These are phyloP conservation scores for Melieria crassipennis DNA, from an alignment of 2,888 invertebrate genomes.

Conservation along the genomic window DNA sequence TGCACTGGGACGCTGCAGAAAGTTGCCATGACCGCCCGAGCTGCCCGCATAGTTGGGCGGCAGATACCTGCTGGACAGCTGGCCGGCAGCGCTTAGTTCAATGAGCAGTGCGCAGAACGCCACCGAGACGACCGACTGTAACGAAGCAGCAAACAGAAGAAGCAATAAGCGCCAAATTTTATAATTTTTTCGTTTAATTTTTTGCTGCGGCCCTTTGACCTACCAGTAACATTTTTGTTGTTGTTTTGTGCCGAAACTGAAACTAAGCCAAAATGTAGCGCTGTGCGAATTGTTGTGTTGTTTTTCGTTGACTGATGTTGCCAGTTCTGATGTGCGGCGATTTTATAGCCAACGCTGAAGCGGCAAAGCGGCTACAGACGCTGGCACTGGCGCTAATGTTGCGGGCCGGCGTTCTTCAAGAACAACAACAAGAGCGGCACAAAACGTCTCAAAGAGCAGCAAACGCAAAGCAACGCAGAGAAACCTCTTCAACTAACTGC, in stretches of 20 bases:
- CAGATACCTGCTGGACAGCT: slow-evolving; percentile 57
- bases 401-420: too few species aligned
- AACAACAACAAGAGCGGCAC: too few species aligned
- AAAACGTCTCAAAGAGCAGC: too few species aligned
- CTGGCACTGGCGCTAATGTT: too few species aligned
- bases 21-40: slow-evolving; percentile 40
- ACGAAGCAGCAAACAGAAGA: background rate
- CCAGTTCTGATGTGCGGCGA: slow-evolving; percentile 37
- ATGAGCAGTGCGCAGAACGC: slow-evolving; percentile 44
- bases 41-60: slow-evolving; percentile 50
- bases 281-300: background rate
- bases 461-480: background rate
- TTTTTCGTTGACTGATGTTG: slow-evolving; percentile 41
- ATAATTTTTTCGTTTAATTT: background rate
- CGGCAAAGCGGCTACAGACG: background rate
- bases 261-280: too few species aligned
- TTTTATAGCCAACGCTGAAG: slow-evolving; percentile 48
- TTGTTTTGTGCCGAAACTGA: background rate
- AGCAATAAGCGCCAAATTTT: background rate
- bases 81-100: slow-evolving; percentile 49
- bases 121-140: slow-evolving; percentile 16
- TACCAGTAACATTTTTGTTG: slow-evolving; percentile 4
- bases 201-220: background rate
- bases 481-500: too few species aligned
- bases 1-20: slow-evolving; percentile 41